phyloP scores from a whole-genome alignment of 2,888 invertebrate species.

The Luperina nickerlii region DNA sequence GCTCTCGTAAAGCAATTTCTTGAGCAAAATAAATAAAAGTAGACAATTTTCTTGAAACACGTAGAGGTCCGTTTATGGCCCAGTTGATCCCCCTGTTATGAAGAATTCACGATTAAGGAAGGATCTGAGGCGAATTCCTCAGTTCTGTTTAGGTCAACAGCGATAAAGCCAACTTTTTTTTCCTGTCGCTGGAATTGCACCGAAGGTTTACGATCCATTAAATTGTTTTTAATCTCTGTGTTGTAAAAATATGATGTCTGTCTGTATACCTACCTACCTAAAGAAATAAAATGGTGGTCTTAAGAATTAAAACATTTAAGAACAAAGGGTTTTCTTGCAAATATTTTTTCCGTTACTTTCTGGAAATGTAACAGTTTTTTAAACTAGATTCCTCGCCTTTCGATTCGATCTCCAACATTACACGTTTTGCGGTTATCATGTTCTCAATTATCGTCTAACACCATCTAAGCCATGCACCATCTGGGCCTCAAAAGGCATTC shows the following conservation, averaged over 20 bases:
- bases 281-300: constrained; percentile 14
- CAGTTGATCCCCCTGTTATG: constrained; percentile 50
- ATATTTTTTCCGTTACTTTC: constrained; percentile 9
- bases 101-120: constrained; percentile 67
- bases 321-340: background rate
- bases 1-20: constrained; percentile 23
- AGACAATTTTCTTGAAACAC: constrained; percentile 40
- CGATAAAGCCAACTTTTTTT: constrained; percentile 37
- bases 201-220: constrained; percentile 45
- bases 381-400: constrained; percentile 36
- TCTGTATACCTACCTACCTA: background rate
- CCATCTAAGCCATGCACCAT: constrained; percentile 63
- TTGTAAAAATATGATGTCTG: constrained; percentile 29
- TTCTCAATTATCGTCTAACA: constrained; percentile 64
- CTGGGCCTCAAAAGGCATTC: constrained; percentile 47
- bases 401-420: constrained; percentile 50
- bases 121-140: constrained; percentile 71
- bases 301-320: background rate
- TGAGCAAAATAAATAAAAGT: constrained; percentile 42
- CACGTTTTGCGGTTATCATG: constrained; percentile 61
- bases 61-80: constrained; percentile 45
- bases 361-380: constrained; percentile 22
- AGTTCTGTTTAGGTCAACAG: constrained; percentile 53
- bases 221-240: constrained; percentile 42
- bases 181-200: constrained; percentile 9